Base-by-base conservation (phyloP, 2,888 invertebrate genomes). In the Lepidochitona cinerea region DNA sequence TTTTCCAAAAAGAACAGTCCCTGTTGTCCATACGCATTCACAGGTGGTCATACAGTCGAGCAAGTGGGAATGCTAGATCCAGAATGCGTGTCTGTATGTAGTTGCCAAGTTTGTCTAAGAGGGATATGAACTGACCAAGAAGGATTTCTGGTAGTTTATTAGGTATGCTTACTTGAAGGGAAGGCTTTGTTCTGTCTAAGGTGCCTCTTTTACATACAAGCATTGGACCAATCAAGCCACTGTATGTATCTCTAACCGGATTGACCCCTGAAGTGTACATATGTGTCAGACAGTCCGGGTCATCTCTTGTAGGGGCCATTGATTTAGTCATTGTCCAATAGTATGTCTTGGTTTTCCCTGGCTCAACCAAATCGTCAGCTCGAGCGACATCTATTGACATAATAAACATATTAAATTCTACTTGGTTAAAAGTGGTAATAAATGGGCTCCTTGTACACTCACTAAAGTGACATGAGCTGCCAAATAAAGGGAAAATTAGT, bases 201-300 rank as follows among this genome's bases (percentile, higher is more conserved):
- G 70, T 52, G 18, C 71, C 73, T 53, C 54, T 41, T n/a, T 70
- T 75, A 65, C 75, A 75, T 26, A 75, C 69, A 6, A 75, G 75
- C 37, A 75, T 54, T 23, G 75, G 75, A 6, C 75, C 75, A n/a
- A 73, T 69, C 67, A 75, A 41, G 18, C 75, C 75, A 37, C 68
- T 68, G 71, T 75, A 71, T 26, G 68, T 29, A 64, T 75, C 75
- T 37, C 70, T 67, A 9, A 75, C 54, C 26, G 53, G 36, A 69
- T 75, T 71, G 5, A 73, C 68, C n/a, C 37, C 59, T 35, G 75
- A 75, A n/a, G 70, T 67, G 54, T 75, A 75, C 68, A 73, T 73
- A 26, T 53, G 37, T 12, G 74, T 77, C 32, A 77, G 65, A 32
- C 80, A 80, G 37, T 71, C 70, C 12, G 79, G 76, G 23, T 79